phyloP scores from a whole-genome alignment of 2,113 vertebrate genomes.

The Petrocephalus zakoni region DNA sequence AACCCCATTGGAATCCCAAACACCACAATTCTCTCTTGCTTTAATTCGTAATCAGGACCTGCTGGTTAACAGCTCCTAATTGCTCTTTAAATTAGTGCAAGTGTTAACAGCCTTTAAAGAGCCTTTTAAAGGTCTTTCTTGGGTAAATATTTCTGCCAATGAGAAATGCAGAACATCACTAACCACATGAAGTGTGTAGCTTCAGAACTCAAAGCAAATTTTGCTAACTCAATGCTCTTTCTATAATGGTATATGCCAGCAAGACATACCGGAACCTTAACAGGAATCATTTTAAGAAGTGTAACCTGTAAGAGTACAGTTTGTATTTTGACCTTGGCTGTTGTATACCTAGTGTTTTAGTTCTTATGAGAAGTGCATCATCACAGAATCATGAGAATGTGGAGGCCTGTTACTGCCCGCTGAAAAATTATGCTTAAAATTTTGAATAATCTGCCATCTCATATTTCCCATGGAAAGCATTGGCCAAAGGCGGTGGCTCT shows the following conservation, averaged over 20 bases:
- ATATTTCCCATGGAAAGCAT: neutral
- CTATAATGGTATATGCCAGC: neutral
- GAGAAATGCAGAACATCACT: neutral
- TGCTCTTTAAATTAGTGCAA: neutral
- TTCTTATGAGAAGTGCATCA: neutral
- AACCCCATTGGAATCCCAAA: neutral
- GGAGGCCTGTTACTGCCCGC: neutral
- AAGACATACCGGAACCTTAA: neutral
- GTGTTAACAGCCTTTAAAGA: neutral
- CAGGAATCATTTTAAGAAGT: neutral
- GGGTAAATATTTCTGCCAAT: neutral
- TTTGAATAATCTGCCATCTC: neutral
- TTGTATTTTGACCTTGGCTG: neutral
- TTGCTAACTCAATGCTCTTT: neutral
- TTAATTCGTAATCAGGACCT: neutral
- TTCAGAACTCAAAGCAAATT: neutral
- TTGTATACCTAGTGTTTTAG: neutral
- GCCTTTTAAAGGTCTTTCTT: neutral
- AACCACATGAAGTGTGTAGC: neutral
- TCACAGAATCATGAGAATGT: neutral
- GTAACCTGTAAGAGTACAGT: neutral
- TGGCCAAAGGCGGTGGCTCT: neutral
- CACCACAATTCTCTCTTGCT: neutral
- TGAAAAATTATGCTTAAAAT: neutral
- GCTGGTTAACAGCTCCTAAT: neutral